phyloP scores from a whole-genome alignment of 1,140 invertebrate genomes.

The Brachionus sp. region DNA sequence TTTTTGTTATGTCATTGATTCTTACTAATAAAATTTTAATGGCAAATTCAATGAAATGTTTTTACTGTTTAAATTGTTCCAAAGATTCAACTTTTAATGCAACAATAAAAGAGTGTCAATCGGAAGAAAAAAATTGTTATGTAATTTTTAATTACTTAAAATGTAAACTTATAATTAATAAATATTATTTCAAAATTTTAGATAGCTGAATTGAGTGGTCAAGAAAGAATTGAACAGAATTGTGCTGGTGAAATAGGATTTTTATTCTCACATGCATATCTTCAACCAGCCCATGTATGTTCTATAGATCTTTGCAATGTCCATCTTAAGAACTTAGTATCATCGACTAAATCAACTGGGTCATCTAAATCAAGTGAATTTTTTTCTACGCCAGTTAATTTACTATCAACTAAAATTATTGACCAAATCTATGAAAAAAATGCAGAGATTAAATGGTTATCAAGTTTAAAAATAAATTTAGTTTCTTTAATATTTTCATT shows the following conservation, averaged over 20 bases:
- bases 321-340: not conserved
- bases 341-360: not conserved
- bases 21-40: not conserved
- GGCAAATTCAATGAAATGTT: not conserved
- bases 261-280: not conserved
- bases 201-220: not conserved
- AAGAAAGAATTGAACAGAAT: conserved; percentile 12
- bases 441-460: too few species aligned
- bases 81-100: not conserved
- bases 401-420: not conserved
- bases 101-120: not conserved
- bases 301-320: not conserved
- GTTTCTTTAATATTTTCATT: too few species aligned
- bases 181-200: not conserved
- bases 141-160: not conserved
- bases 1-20: not conserved
- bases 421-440: too few species aligned
- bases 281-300: conserved; percentile 18
- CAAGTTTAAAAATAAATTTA: too few species aligned
- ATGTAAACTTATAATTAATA: too few species aligned
- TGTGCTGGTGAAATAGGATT: conserved; percentile 9
- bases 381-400: not conserved
- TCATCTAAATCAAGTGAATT: not conserved
- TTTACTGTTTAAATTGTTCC: conserved; percentile 12
- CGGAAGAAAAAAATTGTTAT: conserved; percentile 26